A percentile compares a stretch with the other conserved stretches of the same genome.
phyloP scores from a whole-genome alignment of 2,888 invertebrate species.

The Cerastoderma edule region DNA sequence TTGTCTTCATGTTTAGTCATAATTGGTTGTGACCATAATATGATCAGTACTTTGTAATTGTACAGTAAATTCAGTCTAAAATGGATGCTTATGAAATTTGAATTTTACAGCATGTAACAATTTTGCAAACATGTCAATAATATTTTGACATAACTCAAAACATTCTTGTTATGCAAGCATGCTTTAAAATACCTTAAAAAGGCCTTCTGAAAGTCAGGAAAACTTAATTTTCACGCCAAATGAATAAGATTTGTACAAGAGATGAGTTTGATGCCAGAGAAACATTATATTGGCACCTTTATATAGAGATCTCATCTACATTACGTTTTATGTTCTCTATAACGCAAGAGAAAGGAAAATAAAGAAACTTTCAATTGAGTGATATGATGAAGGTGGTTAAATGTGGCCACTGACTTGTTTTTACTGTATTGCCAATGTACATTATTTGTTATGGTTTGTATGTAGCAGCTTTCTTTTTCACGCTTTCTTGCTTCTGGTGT shows the following conservation, averaged over 20 bases:
- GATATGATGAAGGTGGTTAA: background rate
- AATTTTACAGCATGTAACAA: too few relatives aligned
- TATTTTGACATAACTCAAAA: too few relatives aligned
- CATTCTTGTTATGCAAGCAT: too few relatives aligned
- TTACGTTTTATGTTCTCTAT: background rate
- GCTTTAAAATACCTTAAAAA: too few relatives aligned
- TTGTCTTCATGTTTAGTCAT: too few relatives aligned
- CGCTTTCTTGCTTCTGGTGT: background rate
- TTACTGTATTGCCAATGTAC: background rate
- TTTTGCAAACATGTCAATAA: too few relatives aligned
- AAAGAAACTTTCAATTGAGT: background rate
- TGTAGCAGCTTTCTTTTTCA: slow-evolving; percentile 1
- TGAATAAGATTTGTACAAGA: too few relatives aligned
- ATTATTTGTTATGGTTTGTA: background rate
- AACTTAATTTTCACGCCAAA: too few relatives aligned
- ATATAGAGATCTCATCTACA: background rate
- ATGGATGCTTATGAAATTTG: too few relatives aligned
- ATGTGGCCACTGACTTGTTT: background rate
- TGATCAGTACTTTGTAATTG: background rate
- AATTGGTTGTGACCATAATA: background rate
- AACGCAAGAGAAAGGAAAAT: background rate
- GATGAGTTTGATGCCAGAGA: slow-evolving; percentile 14
- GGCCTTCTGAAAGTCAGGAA: too few relatives aligned
- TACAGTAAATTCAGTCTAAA: background rate
- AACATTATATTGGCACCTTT: background rate